Evolutionary conservation across 2,113 vertebrate genomes (phyloP), one percentile per base, ranked within the genome.

Genomic region (Agelaius tricolor): DNA sequence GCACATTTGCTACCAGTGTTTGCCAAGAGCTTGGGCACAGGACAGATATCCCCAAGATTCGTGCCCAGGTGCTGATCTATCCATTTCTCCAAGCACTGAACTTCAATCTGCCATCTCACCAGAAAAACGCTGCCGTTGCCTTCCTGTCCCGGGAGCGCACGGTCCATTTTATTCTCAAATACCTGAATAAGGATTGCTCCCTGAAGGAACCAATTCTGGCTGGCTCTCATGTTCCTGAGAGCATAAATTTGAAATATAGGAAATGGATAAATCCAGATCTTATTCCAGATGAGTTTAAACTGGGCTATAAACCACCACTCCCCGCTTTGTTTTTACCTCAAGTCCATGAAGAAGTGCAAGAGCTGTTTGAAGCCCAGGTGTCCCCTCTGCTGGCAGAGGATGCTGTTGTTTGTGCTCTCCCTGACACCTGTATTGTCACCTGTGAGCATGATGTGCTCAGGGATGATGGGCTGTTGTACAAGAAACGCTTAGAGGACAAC

Each of bases 51-150:
- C 78, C 84, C 11, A 97, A 82, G 90, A 68, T 91, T 59, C 5
- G 66, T 55, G 92, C 95, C 77, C 92, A 97, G 84, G 44, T 97
- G 33, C 41, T 84, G 43, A 89, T 94, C 84, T 93, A 68, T 15
- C 95, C 90, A 1, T 78, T 91, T 43, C 77, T 96, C 52, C 92
- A 94, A 72, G 61, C 69, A 6, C 0, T 96, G 52, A 85, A 78
- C 58, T 95, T 96, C 21, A 77, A 82, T 41, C 58, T 96, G 39
- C 90, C 95, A 7, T 96, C 96, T 68, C 6, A 97, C 54, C 96
- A 97, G 90, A 63, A 93, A 47, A 94, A 87, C 4, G 78, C 92
- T 65, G 55, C 35, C 5, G 1, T 1, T 37, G 52, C 27, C 31
- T 39, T 96, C 57, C 27, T 91, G 74, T 23, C 81, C 81, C 30